Conservation (phyloP, 2,888 invertebrate genomes). For the Dorcus hopei region DNA sequence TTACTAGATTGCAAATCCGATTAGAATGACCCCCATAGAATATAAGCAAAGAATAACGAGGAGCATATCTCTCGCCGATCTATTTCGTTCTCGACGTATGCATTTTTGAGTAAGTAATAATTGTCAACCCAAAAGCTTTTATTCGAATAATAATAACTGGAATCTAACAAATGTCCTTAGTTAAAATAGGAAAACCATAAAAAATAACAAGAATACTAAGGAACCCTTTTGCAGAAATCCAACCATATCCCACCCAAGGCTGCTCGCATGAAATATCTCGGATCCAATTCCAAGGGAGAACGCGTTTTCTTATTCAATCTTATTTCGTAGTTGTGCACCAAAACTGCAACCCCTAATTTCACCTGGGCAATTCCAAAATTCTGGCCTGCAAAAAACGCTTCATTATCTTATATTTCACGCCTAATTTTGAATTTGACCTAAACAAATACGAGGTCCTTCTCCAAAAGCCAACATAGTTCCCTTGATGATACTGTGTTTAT, state of each 20-base stretch:
- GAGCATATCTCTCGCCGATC: no score
- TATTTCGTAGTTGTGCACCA: constrained; percentile 26
- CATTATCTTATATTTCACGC: not conserved
- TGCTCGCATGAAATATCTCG: constrained; percentile 18
- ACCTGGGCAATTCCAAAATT: constrained; percentile 31
- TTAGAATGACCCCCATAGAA: no score
- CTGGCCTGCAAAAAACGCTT: constrained; percentile 23
- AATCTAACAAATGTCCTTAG: no score
- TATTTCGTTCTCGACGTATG: no score
- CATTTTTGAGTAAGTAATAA: no score
- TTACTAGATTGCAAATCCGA: no score
- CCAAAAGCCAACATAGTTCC: constrained; percentile 33
- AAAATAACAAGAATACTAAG: not conserved
- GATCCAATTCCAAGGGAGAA: constrained; percentile 27
- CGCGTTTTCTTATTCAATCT: constrained; percentile 26
- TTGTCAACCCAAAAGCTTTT: no score
- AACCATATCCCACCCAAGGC: constrained; percentile 28
- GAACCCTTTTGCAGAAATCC: constrained; percentile 18
- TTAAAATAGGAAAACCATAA: no score
- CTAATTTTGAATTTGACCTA: constrained; percentile 20
- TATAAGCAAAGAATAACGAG: no score
- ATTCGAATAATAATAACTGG: no score
- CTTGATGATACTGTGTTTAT: constrained; percentile 29
- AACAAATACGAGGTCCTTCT: constrained; percentile 33
- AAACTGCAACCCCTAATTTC: constrained; percentile 26